These are phyloP conservation scores for Egretta garzetta DNA, from an alignment of 2,113 vertebrate species.

Conservation along the genomic window DNA sequence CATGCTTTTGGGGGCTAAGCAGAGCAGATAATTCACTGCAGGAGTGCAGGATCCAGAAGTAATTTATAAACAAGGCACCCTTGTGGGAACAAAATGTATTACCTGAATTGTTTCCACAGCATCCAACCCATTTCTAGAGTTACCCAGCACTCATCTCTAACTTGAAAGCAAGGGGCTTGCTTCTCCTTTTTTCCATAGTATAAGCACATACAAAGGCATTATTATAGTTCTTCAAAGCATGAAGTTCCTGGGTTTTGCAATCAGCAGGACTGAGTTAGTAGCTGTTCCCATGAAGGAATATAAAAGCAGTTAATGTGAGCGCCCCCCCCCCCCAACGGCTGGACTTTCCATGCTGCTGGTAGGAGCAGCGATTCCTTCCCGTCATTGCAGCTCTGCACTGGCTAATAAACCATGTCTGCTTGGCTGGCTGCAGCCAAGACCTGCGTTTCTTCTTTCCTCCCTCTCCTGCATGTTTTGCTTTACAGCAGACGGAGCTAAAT, in stretches of 20 bases:
- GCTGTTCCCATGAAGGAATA: background rate
- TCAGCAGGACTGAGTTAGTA: background rate
- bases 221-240: background rate
- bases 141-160: background rate
- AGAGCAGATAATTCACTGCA: background rate
- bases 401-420: background rate
- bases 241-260: background rate
- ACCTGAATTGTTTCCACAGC: background rate
- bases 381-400: fast-evolving
- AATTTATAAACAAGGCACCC: background rate
- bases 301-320: background rate
- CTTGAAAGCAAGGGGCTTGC: background rate
- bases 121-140: background rate
- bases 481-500: background rate
- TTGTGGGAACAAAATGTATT: background rate
- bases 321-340: too few relatives aligned
- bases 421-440: background rate
- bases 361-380: background rate
- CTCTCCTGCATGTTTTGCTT: background rate
- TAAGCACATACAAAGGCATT: background rate
- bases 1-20: background rate
- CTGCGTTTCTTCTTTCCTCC: background rate
- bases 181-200: background rate
- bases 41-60: background rate
- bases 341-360: background rate